A percentile compares a stretch with the other conserved stretches of the same genome.
These are phyloP conservation scores for Centropus bengalensis DNA, from an alignment of 2,113 vertebrate genomes.

Conservation along the genomic window DNA sequence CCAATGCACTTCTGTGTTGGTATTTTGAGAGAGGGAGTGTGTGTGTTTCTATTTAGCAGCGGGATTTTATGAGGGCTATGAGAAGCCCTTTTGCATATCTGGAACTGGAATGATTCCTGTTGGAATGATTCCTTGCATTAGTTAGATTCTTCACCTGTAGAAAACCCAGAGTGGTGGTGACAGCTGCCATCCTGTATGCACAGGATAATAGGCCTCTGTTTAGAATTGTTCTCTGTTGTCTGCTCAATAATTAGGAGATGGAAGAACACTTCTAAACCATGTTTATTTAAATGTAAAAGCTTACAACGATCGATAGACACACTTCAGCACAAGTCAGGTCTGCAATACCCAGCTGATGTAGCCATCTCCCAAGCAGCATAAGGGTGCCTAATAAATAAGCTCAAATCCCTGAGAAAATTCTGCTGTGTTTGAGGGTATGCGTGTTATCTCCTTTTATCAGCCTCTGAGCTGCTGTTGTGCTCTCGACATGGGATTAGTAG, in stretches of 20 bases:
- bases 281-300: not conserved
- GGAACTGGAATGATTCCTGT: not conserved
- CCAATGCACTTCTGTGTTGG: not conserved
- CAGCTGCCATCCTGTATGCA: not conserved
- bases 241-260: not conserved
- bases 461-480: slow-evolving; percentile 33
- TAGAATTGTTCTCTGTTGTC: not conserved
- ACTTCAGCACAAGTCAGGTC: not conserved
- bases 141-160: not conserved
- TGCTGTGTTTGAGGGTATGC: slow-evolving; percentile 42
- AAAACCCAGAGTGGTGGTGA: not conserved
- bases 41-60: not conserved
- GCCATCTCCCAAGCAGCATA: not conserved
- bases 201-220: not conserved
- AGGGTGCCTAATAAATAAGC: slow-evolving; percentile 37
- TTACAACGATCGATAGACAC: not conserved
- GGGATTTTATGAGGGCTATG: not conserved
- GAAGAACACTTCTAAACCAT: not conserved
- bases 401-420: slow-evolving; percentile 42
- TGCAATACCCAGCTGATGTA: not conserved
- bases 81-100: not conserved
- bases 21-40: not conserved
- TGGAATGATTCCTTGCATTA: not conserved
- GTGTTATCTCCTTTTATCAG: slow-evolving; percentile 37
- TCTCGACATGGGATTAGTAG: slow-evolving; percentile 24